Base-by-base conservation (phyloP, 2,113 vertebrate species). In the Rhinolophus sinicus region DNA sequence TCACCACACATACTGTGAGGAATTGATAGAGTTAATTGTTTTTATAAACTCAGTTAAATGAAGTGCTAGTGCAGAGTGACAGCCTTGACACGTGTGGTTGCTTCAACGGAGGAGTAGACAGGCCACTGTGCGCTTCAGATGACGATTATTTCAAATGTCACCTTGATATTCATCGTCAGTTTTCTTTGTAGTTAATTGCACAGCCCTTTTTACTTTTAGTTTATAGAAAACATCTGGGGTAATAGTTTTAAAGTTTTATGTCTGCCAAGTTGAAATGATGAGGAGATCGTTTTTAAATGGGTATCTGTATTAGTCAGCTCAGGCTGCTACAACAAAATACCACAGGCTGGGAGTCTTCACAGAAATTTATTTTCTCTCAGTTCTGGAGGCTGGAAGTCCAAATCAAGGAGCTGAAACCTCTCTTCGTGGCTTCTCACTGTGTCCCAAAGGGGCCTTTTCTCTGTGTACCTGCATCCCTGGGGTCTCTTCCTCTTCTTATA, bases 21-120 rank as follows among this genome's bases (percentile, higher is more conserved):
- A 40, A 72, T 58, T 88, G 50, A 94, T 83, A 47, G 44, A 93
- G 90, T 35, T 94, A 93, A 77, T 98, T 91, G 70, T 64, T 96
- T 92, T 56, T 60, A 92, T 96, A 95, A 96, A 35, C 33, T 16
- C 26, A 91, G 69, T 73, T 85, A 40, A 80, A 76, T 56, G 58
- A 87, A 73, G 2, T 40, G 24, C 86, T 84, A 9, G 24, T 75
- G 65, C 22, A 52, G 38, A 76, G 60, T 10, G 64, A 26, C n/a
- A 22, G 64, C 75, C 19, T 82, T 24, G 8, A 11, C 13, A 3
- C 13, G 33, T 21, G 92, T 56, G 2, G 82, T 91, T 52, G 28
- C 69, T 60, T 54, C 84, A 50, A 0, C 26, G 2, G 83, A 35
- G 75, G 78, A 56, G 50, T 60, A 52, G 92, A 54, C 44, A 26